phyloP scores from a whole-genome alignment of 2,797 vertebrate genomes.

The Pseudochirops cupreus region DNA sequence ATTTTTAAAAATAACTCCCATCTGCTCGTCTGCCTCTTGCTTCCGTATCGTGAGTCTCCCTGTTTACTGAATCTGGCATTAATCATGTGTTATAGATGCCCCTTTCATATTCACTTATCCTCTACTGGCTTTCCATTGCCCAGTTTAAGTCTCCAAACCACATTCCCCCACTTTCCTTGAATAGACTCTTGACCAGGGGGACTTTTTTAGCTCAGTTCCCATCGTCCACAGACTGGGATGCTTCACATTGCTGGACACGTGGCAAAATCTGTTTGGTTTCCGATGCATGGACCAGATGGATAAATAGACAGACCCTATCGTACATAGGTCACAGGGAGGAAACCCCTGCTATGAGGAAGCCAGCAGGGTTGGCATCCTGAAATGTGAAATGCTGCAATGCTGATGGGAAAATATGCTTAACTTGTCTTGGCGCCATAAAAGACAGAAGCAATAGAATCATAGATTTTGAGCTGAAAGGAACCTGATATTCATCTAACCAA shows the following conservation, averaged over 20 bases:
- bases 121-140: not conserved
- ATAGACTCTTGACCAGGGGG: not conserved
- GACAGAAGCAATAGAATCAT: not conserved
- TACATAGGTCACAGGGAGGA: not conserved
- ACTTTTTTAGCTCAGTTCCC: not conserved
- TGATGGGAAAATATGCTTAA: not conserved
- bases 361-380: not conserved
- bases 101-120: not conserved
- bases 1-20: slow-evolving; percentile 72
- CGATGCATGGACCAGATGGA: not conserved
- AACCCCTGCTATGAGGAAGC: not conserved
- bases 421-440: not conserved
- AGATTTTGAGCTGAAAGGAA: not conserved
- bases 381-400: not conserved
- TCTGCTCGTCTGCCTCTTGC: slow-evolving; percentile 59
- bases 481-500: not conserved
- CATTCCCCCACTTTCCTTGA: not conserved
- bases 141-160: slow-evolving; percentile 9
- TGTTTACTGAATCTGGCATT: not conserved
- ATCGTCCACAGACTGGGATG: not conserved
- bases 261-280: not conserved
- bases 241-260: not conserved
- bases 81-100: slow-evolving; percentile 19
- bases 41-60: slow-evolving; percentile 3
- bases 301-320: not conserved